Base-by-base conservation (phyloP, 2,797 vertebrate species). In the Hafferia zeledoni region DNA sequence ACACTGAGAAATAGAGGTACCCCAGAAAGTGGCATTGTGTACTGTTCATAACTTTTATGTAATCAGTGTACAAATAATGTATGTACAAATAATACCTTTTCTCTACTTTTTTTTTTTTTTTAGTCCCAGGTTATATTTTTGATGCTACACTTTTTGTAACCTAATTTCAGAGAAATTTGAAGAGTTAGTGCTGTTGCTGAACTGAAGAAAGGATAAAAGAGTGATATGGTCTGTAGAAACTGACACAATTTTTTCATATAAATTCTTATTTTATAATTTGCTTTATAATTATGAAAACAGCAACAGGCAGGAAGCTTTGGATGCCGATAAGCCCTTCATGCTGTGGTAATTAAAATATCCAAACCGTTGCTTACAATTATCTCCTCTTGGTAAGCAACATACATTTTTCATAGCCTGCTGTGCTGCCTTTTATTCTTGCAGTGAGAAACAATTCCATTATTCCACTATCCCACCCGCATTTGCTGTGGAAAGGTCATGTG, bases 381-480 rank as follows among this genome's bases (percentile, higher is more conserved):
- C 60, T 93, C 60, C 86, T 69, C 86, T 89, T 57, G 86, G 84
- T 67, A 41, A 87, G 88, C 90, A 74, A 78, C 11, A 5, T 91
- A 92, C 68, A 83, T 87, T 94, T 95, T 95, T 76, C 59, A 52
- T 92, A 92, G 91, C 90, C 74, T 93, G 74, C 91, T 96, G 76
- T 90, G 84, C 83, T 87, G 47, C 43, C 67, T 90, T 77, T 93
- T 94, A 71, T 96, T 96, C 80, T 72, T 93, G 76, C 72, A 88
- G 82, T 83, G 83, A 88, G 90, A 89, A 85, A 89, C 89, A 69
- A 49, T 75, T 95, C 92, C 89, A 83, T 77, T 69, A 80, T 94
- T 79, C 89, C 11, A 5, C 67, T 33, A 28, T 83, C 94, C 85
- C 78, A 79, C 71, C 95, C 65, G 6, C 27, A 30, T 82, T 80